Evolutionary conservation across 2,888 invertebrate genomes (phyloP), one percentile per base, ranked within the genome.

Genomic region (Ectemnius cavifrons): DNA sequence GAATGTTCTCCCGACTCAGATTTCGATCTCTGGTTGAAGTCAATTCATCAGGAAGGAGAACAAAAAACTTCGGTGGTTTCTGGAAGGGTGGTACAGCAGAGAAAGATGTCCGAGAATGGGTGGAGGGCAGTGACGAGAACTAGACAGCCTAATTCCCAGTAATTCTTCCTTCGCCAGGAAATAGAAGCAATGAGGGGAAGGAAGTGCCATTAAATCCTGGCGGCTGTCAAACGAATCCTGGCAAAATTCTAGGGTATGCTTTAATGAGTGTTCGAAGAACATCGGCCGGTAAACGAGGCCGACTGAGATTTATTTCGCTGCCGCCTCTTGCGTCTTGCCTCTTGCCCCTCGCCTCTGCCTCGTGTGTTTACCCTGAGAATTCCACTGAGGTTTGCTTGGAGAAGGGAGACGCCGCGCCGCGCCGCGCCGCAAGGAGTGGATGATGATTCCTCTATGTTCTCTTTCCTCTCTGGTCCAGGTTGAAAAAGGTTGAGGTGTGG

Each of bases 261-360:
- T 60, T 71, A 71, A 80, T 61, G 73, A 80, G 18, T 52, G 59
- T 67, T 80, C 73, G 69, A 75, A 56, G 47, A 68, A 63, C 62
- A 52, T 67, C 46, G 27, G 8, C 23, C 16, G 45, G 52, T 56
- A 64, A 78, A 80, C 64, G 59, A 23, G 59, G 20, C 14, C 14
- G 52, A 4, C 27, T 67, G 75, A 37, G 37, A 80, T 77, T 77
- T 67, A 73, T 75, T 57, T 52, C 14, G 0, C 23, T 23, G 23
- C 23, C 23, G 56, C 18, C 16, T 2, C 0, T n/a, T n/a, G n/a
- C n/a, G n/a, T n/a, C n/a, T n/a, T n/a, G n/a, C n/a, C n/a, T n/a
- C n/a, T n/a, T n/a, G n/a, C n/a, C n/a, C n/a, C n/a, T 23, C 16
- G 63, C 65, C 67, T 57, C 23, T 23, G 23, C 23, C 23, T 23